Base-by-base conservation (phyloP, 2,113 vertebrate genomes). In the Sinocyclocheilus maitianheensis region DNA sequence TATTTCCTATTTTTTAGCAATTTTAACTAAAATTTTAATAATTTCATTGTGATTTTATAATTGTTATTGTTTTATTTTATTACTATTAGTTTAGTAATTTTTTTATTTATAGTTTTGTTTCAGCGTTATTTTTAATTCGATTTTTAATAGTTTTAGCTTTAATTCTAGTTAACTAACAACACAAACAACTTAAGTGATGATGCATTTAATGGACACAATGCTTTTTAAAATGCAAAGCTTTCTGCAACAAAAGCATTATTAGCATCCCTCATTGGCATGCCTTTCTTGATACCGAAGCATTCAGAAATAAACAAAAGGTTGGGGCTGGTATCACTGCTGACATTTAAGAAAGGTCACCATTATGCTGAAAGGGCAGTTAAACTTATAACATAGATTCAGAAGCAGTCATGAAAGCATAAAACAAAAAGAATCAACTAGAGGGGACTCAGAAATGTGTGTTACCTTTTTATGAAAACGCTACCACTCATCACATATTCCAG, bases 331-430 rank as follows among this genome's bases (percentile, higher is more conserved):
- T 53, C 74, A 77, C n/a, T 77, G 74, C 74, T 77, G 74, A 77
- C 74, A 77, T 77, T 77, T 77, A 24, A 77, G 40, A 77, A 77
- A 77, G 74, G 74, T 77, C 74, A 77, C 43, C 46, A 26, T 51
- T 26, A 26, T 77, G 74, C 40, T 51, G 46, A 51, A 77, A 77
- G 74, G 46, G 43, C 74, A 77, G 40, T 77, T 77, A 48, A 77
- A 51, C 74, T 30, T 34, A 30, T 60, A 79, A 34, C 8, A 9
- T 13, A 37, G 7, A 60, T 79, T 79, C 51, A 58, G 77, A 60
- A 30, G 24, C 53, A 77, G 16, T 6, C 20, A 79, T 10, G 26
- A 79, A 26, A 60, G 53, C 53, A 60, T 58, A 55, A 79, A 77
- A 77, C 40, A 18, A 20, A 20, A 37, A 16, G 5, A 67, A 34